These are phyloP conservation scores for Epinephelus lanceolatus DNA, from an alignment of 2,113 vertebrate species.

Conservation along the genomic window DNA sequence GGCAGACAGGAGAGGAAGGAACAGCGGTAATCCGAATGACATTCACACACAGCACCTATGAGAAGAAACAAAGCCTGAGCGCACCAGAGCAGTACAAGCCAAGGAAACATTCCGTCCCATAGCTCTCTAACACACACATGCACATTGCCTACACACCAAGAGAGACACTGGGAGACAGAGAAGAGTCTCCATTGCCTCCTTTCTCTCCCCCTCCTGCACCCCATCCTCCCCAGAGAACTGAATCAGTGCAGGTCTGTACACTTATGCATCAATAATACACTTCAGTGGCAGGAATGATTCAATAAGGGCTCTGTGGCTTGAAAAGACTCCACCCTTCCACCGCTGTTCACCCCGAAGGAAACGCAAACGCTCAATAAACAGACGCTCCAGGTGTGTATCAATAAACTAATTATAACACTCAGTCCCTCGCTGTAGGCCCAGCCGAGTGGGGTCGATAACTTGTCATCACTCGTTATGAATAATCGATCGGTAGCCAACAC, in stretches of 20 bases:
- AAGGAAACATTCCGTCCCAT: conserved; percentile 69
- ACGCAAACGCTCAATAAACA: conserved; percentile 29
- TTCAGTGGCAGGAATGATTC: conserved; percentile 58
- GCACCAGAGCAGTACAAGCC: conserved; percentile 49
- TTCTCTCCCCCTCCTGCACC: background rate
- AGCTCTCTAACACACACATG: conserved; percentile 39
- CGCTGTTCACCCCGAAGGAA: background rate
- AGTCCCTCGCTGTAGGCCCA: background rate
- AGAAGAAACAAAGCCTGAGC: conserved; percentile 62
- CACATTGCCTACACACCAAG: background rate
- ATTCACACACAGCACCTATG: conserved; percentile 42
- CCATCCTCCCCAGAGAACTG: conserved; percentile 10
- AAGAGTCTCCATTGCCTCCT: conserved; percentile 9
- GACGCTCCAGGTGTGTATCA: conserved; percentile 63
- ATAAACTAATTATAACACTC: conserved; percentile 55
- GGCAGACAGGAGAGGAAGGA: conserved; percentile 13
- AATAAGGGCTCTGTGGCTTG: conserved; percentile 49
- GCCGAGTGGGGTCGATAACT: conserved; percentile 33
- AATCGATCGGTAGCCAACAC: conserved; percentile 31
- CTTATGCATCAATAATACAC: conserved; percentile 72
- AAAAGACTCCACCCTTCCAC: conserved; percentile 40
- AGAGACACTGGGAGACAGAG: background rate
- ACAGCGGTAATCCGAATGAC: conserved; percentile 23
- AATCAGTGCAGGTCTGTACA: conserved; percentile 41
- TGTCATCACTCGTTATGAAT: conserved; percentile 29